A percentile compares a stretch with the other conserved stretches of the same genome.
Conservation (phyloP, 2,888 invertebrate species). For the Esperia sulphurella region DNA sequence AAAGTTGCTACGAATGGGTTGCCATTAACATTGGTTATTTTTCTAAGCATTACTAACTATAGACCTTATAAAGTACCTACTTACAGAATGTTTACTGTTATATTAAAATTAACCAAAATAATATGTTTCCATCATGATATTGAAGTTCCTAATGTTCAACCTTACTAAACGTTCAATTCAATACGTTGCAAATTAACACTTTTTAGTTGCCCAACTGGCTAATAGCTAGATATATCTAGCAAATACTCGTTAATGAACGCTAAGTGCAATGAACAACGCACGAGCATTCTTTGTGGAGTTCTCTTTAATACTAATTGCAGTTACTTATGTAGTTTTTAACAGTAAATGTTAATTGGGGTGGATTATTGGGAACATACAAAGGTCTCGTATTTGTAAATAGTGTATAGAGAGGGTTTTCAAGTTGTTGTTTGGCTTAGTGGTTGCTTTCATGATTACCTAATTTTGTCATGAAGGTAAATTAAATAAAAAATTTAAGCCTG, state of each 20-base stretch:
- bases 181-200: slow-evolving; percentile 3
- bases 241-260: slow-evolving; percentile 2
- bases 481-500: too few relatives aligned
- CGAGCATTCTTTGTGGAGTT: neutral
- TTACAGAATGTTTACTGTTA: too few relatives aligned
- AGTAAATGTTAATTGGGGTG: slow-evolving; percentile 6
- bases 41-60: too few relatives aligned
- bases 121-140: too few relatives aligned
- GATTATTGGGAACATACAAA: too few relatives aligned
- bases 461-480: too few relatives aligned
- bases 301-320: neutral
- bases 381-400: slow-evolving; percentile 14
- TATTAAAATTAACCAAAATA: too few relatives aligned
- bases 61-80: too few relatives aligned
- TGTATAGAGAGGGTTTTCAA: slow-evolving; percentile 47
- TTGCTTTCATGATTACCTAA: too few relatives aligned
- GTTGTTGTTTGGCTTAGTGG: too few relatives aligned
- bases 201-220: neutral
- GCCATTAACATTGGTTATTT: too few relatives aligned
- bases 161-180: neutral
- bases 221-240: neutral
- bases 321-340: neutral
- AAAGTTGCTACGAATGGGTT: too few relatives aligned
- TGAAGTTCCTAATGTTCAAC: neutral
- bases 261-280: slow-evolving; percentile 3